Base-by-base conservation (phyloP, 2,797 vertebrate genomes). In the Agapornis canus region DNA sequence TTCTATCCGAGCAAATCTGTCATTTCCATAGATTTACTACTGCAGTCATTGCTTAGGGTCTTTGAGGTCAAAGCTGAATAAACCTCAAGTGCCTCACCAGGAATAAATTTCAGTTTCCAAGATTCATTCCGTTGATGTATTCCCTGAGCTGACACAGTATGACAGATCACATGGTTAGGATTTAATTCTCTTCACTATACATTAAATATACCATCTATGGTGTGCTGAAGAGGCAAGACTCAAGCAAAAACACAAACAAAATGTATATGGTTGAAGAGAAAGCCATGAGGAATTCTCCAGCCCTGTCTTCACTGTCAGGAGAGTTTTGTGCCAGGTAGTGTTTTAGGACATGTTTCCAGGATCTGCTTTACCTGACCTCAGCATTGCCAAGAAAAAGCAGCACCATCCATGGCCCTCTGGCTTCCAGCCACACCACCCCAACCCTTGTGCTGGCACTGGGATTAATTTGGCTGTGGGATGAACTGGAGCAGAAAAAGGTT, bases 31-130 rank as follows among this genome's bases (percentile, higher is more conserved):
- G 72, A 80, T 19, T 94, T 65, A 73, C 20, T 49, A 39, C 11
- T n/a, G 56, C 57, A 70, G 47, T 89, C 60, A 81, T 86, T 94
- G 60, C 72, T 80, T 78, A 61, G 77, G 52, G 56, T 35, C 35
- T 84, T 61, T 59, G 61, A 88, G 90, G 60, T 93, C 60, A 69
- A 79, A 90, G 49, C 45, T 72, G 56, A 82, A 42, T 47, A 88
- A 93, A 92, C 51, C 56, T 93, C 32, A 69, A 89, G 21, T 29
- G 47, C n/a, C 37, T 49, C 7, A 2, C 52, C 35, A 52, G 86
- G 91, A 94, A 92, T 87, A 92, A 82, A 89, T 79, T 54, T 93
- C 59, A 77, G 7, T 94, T 89, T 63, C 71, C 57, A 90, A 83
- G 60, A 89, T 88, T 68, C 18, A 59, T 80, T 78, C 71, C 2